Evolutionary conservation across 2,888 invertebrate species (phyloP).

Genomic region (Sthenelais limicola): DNA sequence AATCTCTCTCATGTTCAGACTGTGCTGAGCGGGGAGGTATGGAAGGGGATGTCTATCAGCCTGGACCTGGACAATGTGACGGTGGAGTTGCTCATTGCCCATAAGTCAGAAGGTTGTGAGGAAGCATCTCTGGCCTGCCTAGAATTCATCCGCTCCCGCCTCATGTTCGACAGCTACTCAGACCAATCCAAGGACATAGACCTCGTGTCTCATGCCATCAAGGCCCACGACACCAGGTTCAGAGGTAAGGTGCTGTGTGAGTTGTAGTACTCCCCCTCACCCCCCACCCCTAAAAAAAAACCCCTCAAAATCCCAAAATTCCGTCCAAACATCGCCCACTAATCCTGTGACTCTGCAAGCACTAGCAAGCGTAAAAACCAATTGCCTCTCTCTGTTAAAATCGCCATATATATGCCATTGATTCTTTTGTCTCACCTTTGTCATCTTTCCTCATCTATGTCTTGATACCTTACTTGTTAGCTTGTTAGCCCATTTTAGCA

Average conservation of each 20-base stretch:
- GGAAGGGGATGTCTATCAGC: constrained; percentile 85
- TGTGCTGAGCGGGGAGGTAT: constrained; percentile 75
- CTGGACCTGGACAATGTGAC: constrained; percentile 90
- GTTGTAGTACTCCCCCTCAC: neutral
- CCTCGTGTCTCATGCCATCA: constrained; percentile 91
- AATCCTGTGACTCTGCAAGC: no score
- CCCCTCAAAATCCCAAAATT: no score
- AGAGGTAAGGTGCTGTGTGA: constrained; percentile 72
- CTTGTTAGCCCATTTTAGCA: no score
- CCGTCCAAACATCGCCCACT: no score
- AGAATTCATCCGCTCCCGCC: constrained; percentile 91
- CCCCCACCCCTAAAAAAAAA: constrained; percentile 1
- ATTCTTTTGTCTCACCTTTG: no score
- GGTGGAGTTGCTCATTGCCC: constrained; percentile 76
- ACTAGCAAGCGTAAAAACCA: no score
- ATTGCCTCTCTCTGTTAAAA: no score
- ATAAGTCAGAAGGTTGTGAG: constrained; percentile 53
- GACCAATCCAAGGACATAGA: constrained; percentile 93
- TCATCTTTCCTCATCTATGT: no score
- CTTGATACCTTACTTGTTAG: no score
- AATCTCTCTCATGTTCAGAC: no score
- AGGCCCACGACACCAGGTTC: constrained; percentile 83
- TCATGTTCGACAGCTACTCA: constrained; percentile 88
- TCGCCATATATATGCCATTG: no score
- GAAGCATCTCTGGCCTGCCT: constrained; percentile 81